Evolutionary conservation across 1,140 invertebrate genomes (phyloP).

Genomic region (Diuraphis noxia): DNA sequence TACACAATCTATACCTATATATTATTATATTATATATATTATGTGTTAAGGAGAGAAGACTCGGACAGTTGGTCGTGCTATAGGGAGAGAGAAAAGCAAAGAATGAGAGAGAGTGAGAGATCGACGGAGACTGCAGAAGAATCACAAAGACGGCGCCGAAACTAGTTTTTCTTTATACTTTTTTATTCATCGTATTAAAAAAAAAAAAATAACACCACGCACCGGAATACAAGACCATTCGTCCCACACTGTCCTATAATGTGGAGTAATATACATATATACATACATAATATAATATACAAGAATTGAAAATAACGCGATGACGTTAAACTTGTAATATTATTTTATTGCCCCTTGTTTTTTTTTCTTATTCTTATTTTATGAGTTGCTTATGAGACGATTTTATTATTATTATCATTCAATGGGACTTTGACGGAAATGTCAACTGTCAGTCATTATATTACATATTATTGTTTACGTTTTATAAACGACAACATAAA

Average conservation of each 20-base stretch:
- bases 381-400: not conserved
- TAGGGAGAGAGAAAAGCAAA: not conserved
- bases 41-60: not conserved
- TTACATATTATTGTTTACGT: not conserved
- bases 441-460: slow-evolving; percentile 30
- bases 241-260: slow-evolving; percentile 53
- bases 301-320: slow-evolving; percentile 45
- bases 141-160: slow-evolving; percentile 50
- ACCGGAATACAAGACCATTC: slow-evolving; percentile 46
- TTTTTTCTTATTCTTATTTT: not conserved
- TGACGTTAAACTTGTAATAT: slow-evolving; percentile 54
- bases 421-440: not conserved
- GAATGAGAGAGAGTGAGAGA: not conserved
- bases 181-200: slow-evolving; percentile 48
- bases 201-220: slow-evolving; percentile 32
- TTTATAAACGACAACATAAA: not conserved
- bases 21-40: slow-evolving; percentile 37
- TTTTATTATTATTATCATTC: slow-evolving; percentile 13
- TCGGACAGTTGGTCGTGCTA: not conserved
- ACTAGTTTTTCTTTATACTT: slow-evolving; percentile 52
- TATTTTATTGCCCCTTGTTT: slow-evolving; percentile 53
- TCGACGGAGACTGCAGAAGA: not conserved
- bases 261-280: slow-evolving; percentile 44
- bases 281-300: not conserved
- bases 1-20: slow-evolving; percentile 8